These are phyloP conservation scores for Drosophila malerkotliana DNA, from an alignment of 1,140 invertebrate genomes.

Conservation along the genomic window DNA sequence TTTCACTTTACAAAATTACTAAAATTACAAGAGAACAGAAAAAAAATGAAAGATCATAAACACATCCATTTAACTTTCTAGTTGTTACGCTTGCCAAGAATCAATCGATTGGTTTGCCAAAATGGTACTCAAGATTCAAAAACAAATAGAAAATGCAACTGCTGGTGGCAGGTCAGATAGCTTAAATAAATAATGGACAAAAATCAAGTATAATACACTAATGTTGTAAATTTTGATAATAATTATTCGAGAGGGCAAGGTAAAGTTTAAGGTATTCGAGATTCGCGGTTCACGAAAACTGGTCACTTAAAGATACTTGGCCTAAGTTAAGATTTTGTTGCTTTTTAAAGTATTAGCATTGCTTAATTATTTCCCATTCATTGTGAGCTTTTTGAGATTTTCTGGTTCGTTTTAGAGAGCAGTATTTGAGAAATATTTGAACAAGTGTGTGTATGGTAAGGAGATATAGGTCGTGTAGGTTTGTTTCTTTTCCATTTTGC, in stretches of 20 bases:
- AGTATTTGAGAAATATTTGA: slow-evolving; percentile 22
- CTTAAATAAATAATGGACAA: slow-evolving; percentile 60
- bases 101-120: slow-evolving; percentile 33
- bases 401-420: slow-evolving; percentile 26
- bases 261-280: slow-evolving; percentile 15
- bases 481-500: slow-evolving; percentile 40
- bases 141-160: slow-evolving; percentile 62
- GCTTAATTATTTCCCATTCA: slow-evolving; percentile 1
- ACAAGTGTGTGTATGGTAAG: slow-evolving; percentile 24
- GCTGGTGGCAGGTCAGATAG: slow-evolving; percentile 74
- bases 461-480: slow-evolving; percentile 20
- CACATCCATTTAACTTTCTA: slow-evolving; percentile 41
- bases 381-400: slow-evolving; percentile 65
- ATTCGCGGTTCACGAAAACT: slow-evolving; percentile 33
- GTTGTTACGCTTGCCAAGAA: slow-evolving; percentile 49
- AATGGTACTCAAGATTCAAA: slow-evolving; percentile 23
- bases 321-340: slow-evolving; percentile 51
- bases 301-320: slow-evolving; percentile 62
- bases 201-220: slow-evolving; percentile 43
- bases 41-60: slow-evolving; percentile 42
- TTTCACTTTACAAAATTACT: slow-evolving; percentile 59
- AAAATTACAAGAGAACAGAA: slow-evolving; percentile 49
- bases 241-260: background rate
- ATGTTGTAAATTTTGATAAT: slow-evolving; percentile 1
- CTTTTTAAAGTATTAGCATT: slow-evolving; percentile 18